Evolutionary conservation across 2,113 vertebrate genomes (phyloP).

Genomic region (Lepus timidus): DNA sequence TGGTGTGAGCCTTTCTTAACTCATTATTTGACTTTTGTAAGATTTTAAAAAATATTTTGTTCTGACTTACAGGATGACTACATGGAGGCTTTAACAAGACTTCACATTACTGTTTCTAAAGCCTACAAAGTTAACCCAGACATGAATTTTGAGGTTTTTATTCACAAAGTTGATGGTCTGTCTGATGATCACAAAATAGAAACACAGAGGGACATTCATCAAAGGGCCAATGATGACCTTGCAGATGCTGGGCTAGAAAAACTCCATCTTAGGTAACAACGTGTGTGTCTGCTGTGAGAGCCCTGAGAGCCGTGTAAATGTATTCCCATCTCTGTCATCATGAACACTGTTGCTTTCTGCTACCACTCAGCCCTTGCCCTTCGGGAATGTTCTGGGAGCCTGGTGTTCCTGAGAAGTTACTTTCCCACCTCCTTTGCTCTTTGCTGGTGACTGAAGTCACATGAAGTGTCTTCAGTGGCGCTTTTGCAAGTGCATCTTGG

Average conservation of each 20-base stretch:
- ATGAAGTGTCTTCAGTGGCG: conserved; percentile 62
- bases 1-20: conserved; percentile 74
- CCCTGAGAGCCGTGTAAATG: conserved; percentile 63
- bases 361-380: background rate
- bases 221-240: conserved; percentile 98
- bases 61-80: conserved; percentile 96
- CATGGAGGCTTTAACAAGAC: conserved; percentile 97
- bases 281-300: conserved; percentile 60
- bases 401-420: conserved; percentile 52
- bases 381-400: background rate
- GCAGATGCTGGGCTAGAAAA: conserved; percentile 98
- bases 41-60: conserved; percentile 74
- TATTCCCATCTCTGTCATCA: conserved; percentile 74
- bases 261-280: conserved; percentile 95
- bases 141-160: conserved; percentile 99
- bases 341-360: conserved; percentile 22
- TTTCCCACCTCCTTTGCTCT: conserved; percentile 3
- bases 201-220: conserved; percentile 99
- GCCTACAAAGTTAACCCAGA: conserved; percentile 99
- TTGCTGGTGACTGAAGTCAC: conserved; percentile 61
- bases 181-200: conserved; percentile 99
- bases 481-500: conserved; percentile 61
- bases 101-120: conserved; percentile 98
- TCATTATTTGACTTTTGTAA: conserved; percentile 65
- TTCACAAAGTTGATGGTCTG: conserved; percentile 99